These are phyloP conservation scores for Ostrea edulis DNA, from an alignment of 1,140 invertebrate genomes.

Conservation along the genomic window DNA sequence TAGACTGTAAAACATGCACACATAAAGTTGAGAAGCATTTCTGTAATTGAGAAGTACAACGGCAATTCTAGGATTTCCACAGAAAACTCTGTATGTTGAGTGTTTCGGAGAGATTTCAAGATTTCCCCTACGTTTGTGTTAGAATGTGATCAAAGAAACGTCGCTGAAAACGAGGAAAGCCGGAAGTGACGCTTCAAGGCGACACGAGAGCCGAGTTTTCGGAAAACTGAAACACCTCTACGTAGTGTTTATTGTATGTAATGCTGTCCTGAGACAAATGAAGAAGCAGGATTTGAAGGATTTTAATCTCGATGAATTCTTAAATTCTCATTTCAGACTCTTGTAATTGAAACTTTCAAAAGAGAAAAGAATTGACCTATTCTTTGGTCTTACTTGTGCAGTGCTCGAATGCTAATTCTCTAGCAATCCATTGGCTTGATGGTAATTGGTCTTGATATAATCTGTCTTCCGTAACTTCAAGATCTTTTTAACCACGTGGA, in stretches of 20 bases:
- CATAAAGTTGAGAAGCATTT: conserved; percentile 90
- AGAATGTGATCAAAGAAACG: not conserved
- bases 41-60: conserved; percentile 85
- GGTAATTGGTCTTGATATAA: not conserved
- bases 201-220: not conserved
- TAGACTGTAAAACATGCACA: conserved; percentile 91
- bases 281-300: not conserved
- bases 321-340: not conserved
- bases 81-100: not conserved
- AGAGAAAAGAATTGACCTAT: not conserved
- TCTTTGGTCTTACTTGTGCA: not conserved
- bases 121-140: not conserved
- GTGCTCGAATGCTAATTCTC: not conserved
- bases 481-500: not conserved
- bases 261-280: not conserved
- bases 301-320: not conserved
- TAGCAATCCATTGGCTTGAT: not conserved
- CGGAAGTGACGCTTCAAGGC: not conserved
- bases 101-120: not conserved
- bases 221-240: not conserved
- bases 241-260: not conserved
- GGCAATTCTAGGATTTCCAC: not conserved
- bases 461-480: not conserved
- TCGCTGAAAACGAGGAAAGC: not conserved
- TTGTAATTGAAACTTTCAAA: not conserved